Evolutionary conservation across 2,888 invertebrate genomes (phyloP), one percentile per base, ranked within the genome.

Genomic region (Megastigmus dorsalis): DNA sequence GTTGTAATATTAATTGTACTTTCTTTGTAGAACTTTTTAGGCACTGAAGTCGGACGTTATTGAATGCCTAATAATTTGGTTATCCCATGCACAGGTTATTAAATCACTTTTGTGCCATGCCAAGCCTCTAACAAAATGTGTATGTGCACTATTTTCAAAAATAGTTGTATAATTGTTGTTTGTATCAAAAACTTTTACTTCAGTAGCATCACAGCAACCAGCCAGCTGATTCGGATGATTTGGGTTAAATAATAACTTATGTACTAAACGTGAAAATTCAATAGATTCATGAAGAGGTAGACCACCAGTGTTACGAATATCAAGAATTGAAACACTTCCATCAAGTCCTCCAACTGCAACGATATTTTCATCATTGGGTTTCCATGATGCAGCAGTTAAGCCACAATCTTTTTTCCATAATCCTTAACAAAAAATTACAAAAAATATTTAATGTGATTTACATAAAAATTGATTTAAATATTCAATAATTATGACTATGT

Each of bases 41-140:
- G 45, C 15, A 63, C 28, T 45, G 26, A 10, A n/a, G n/a, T 62
- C 20, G 15, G 57, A 48, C 15, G 3, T 3, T 57, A 80, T 52
- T 70, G 77, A 60, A 83, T 81, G 63, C 77, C 66, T 84, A 20
- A 89, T 79, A 36, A 91, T 83, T 79, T 86, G 84, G 76, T 88
- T 89, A 82, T 91, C 91, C 90, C 92, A 92, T 15, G 91, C 90
- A 85, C 92, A 92, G 3, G 91, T 90, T 78, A 90, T 89, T 69
- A 92, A 87, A 63, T 86, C 84, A 52, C 87, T 84, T 45, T 89
- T 84, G 73, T 84, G 82, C 92, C 92, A 92, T 3, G 90, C 88
- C 15, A 92, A 79, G 43, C 90, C 91, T 75, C 90, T 89, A 10
- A 92, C 91, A 83, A 90, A 90, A 79, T 90, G 91, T 23, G 74